Base-by-base conservation (phyloP, 2,797 vertebrate genomes). In the Diplodus sargus region DNA sequence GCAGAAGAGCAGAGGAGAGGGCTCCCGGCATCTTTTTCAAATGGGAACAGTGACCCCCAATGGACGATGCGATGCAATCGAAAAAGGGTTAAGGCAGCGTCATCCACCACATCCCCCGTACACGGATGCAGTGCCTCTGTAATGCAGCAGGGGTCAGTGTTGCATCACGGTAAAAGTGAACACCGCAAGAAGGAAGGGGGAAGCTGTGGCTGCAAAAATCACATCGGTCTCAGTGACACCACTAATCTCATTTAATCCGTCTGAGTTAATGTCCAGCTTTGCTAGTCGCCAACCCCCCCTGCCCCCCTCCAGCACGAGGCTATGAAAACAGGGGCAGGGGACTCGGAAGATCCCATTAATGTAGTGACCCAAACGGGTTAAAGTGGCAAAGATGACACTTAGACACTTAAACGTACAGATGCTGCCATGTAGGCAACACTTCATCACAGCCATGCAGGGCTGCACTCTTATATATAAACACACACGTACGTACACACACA, bases 11-110 rank as follows among this genome's bases (percentile, higher is more conserved):
- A 25, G 53, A 72, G 22, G 53, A 25, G 52, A 89, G 54, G 76
- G 47, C 61, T 42, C 43, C 56, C 48, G n/a, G 42, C 22, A 56
- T 65, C 42, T 81, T 87, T 94, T 92, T 58, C 78, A 86, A 92
- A 94, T 92, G 93, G 92, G 90, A 95, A 96, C 94, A 96, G 95
- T 94, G 95, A 95, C 95, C 95, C 95, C 95, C 89, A 94, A 91
- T 95, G 95, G 94, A 94, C 82, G 70, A 83, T 77, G 15, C 6
- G 47, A 79, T 87, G 67, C 72, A 86, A 65, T 76, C 82, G 22
- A 17, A 87, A 87, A 92, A 82, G 87, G 79, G 83, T 90, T 87
- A 90, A 89, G n/a, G 4, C 48, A 22, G 42, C 59, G 48, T 49
- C 54, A 68, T 81, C 67, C 71, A 45, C 61, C 59, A n/a, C 22